phyloP scores from a whole-genome alignment of 2,888 invertebrate species.

The Crossocerus cetratus region DNA sequence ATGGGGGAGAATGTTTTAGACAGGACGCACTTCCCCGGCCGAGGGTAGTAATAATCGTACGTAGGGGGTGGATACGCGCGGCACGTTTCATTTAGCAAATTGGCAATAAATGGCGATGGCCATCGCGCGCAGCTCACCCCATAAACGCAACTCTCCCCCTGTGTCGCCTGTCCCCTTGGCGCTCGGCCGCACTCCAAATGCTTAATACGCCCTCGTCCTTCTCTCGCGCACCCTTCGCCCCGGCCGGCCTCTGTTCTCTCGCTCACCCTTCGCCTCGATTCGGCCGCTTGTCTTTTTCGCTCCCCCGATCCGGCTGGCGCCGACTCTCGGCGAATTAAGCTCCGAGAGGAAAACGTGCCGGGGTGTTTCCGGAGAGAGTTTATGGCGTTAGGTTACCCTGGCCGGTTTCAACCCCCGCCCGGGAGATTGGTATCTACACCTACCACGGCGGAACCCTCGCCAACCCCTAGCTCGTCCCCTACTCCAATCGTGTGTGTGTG shows the following conservation, averaged over 20 bases:
- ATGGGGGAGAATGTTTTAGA: conserved; percentile 24
- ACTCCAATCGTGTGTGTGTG: not conserved
- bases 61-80: conserved; percentile 69
- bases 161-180: conserved; percentile 36
- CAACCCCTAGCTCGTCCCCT: conserved; percentile 6
- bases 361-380: conserved; percentile 59
- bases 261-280: conserved; percentile 14
- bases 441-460: conserved; percentile 54
- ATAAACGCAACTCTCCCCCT: conserved; percentile 59
- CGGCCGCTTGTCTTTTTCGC: conserved; percentile 2
- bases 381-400: conserved; percentile 69
- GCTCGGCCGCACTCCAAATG: conserved; percentile 44
- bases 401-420: conserved; percentile 68
- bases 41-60: conserved; percentile 68
- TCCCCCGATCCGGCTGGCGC: conserved; percentile 38
- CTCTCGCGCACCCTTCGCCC: not conserved
- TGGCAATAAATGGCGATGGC: conserved; percentile 76
- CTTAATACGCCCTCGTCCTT: conserved; percentile 4
- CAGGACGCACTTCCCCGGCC: conserved; percentile 45
- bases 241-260: not conserved
- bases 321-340: conserved; percentile 73
- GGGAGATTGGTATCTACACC: conserved; percentile 71
- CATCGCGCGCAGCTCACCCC: conserved; percentile 65
- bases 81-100: conserved; percentile 76
- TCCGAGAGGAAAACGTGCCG: conserved; percentile 50